Base-by-base conservation (phyloP, 2,888 invertebrate genomes). In the Hydrotaea cyrtoneurina region DNA sequence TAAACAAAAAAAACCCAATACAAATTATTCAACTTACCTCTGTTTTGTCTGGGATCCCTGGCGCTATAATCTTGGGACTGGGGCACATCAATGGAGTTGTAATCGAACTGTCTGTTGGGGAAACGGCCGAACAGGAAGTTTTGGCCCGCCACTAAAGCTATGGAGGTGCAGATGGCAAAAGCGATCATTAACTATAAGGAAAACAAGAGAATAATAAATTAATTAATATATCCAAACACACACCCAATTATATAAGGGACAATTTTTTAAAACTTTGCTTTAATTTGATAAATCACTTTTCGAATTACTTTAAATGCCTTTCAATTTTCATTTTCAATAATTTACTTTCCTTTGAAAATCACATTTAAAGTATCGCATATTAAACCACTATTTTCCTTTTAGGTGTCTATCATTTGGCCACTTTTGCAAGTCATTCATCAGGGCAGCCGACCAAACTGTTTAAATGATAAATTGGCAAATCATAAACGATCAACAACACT, bases 41-140 rank as follows among this genome's bases (percentile, higher is more conserved):
- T 87, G 79, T 92, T 91, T 89, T 92, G 92, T 86, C 92, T 88
- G 3, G 92, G 90, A 89, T 92, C 92, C 79, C 92, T 88, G 23
- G 90, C 86, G 55, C 87, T 88, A 21, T 85, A 85, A 39, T 88
- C 88, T 5, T 88, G 81, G 66, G 88, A 85, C 79, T 89, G 88
- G 23, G 88, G 88, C 59, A 89, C 86, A 64, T 89, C 85, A 89
- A 84, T 8, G 88, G 89, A 77, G 78, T 91, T 91, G 50, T 87
- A 89, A 66, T 88, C 88, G 39, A 91, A 89, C 31, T 88, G 89
- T 62, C 90, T 87, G 72, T 86, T 80, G 36, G 90, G 89, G 39
- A 89, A 88, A 46, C 88, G 87, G 62, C 90, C 91, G 80, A 91
- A 88, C 81, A 90, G 90, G 82, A 91, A 91, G 80, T 89, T 90